These are phyloP conservation scores for Poeciliopsis gracilis DNA, from an alignment of 2,797 vertebrate species.

Conservation along the genomic window DNA sequence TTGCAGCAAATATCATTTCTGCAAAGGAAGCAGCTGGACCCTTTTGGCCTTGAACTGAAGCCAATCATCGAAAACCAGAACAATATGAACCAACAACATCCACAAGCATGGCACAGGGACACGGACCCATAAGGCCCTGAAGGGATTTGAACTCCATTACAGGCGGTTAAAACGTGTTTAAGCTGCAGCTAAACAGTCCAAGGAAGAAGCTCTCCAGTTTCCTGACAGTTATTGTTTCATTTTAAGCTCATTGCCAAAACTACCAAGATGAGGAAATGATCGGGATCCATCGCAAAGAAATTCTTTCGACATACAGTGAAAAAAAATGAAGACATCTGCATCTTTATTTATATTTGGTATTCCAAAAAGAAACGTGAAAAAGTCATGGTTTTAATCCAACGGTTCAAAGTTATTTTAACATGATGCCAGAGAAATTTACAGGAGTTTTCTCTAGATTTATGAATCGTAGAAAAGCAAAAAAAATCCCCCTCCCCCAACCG, in stretches of 20 bases:
- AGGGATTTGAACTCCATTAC: background rate
- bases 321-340: background rate
- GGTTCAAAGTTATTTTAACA: background rate
- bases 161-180: background rate
- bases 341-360: no score
- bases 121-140: background rate
- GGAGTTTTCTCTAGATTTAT: background rate
- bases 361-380: background rate
- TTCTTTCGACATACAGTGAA: background rate
- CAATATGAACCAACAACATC: slow-evolving; percentile 10
- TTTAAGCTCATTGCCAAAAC: background rate
- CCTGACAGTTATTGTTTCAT: background rate
- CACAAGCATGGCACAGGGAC: slow-evolving; percentile 15
- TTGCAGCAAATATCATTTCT: slow-evolving; percentile 73
- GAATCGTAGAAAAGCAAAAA: background rate
- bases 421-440: background rate
- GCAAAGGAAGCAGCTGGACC: slow-evolving; percentile 60
- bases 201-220: background rate
- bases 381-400: background rate
- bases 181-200: background rate
- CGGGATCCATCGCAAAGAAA: background rate
- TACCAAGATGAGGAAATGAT: background rate
- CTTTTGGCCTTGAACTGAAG: slow-evolving; percentile 23
- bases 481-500: background rate
- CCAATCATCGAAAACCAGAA: slow-evolving; percentile 8